phyloP scores from a whole-genome alignment of 2,113 vertebrate genomes.

The Cebus imitator region DNA sequence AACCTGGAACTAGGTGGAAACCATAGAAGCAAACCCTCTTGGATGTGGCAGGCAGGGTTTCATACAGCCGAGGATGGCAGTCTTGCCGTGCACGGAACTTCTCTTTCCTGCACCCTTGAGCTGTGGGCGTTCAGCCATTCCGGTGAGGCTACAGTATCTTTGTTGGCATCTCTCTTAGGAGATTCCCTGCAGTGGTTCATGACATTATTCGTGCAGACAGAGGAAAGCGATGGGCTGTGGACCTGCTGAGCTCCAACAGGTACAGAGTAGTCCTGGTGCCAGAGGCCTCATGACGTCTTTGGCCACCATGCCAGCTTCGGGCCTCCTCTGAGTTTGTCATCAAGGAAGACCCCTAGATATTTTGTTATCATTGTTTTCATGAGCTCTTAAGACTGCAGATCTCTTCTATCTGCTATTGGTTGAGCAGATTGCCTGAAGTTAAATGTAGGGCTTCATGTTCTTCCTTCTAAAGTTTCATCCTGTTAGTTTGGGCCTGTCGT shows the following conservation, averaged over 20 bases:
- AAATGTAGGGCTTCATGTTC: background rate
- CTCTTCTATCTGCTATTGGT: background rate
- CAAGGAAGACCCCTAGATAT: background rate
- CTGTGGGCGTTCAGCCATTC: accelerated
- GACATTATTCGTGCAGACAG: background rate
- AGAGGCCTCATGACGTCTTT: background rate
- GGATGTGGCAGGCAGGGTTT: background rate
- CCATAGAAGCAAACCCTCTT: accelerated
- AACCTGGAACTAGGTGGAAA: background rate
- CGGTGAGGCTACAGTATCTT: background rate
- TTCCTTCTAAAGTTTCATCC: background rate
- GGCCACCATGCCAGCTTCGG: background rate
- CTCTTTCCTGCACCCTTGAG: background rate
- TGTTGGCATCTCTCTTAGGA: background rate
- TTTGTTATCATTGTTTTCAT: background rate
- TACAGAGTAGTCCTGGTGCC: background rate
- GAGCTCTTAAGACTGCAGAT: background rate
- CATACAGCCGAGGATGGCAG: accelerated
- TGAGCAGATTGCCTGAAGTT: background rate
- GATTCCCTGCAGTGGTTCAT: background rate
- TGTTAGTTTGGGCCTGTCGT: background rate
- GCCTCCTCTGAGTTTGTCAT: background rate
- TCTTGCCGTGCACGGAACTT: accelerated
- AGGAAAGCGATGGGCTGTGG: background rate
- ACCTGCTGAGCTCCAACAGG: background rate